phyloP scores from a whole-genome alignment of 2,888 invertebrate species.

The Leucophenga montana region DNA sequence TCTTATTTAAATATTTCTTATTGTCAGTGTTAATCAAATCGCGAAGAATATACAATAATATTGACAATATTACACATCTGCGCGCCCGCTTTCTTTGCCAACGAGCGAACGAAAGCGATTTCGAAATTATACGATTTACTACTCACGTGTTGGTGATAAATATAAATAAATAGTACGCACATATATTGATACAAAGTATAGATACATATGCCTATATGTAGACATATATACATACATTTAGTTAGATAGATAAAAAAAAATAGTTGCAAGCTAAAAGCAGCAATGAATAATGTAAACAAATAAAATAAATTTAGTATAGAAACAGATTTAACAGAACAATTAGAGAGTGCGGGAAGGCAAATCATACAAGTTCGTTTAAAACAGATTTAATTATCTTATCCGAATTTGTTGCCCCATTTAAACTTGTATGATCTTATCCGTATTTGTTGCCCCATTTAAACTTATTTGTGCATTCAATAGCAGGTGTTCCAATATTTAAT shows the following conservation, averaged over 20 bases:
- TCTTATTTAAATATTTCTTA: too few species aligned
- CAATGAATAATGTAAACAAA: constrained; percentile 17
- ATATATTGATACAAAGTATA: constrained; percentile 24
- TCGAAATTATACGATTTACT: constrained; percentile 3
- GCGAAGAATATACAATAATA: too few species aligned
- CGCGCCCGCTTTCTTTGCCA: too few species aligned
- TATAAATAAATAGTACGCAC: not conserved
- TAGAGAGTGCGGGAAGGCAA: not conserved
- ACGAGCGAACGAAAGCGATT: not conserved
- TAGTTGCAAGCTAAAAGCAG: constrained; percentile 27
- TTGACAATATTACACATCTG: too few species aligned
- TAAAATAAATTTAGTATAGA: not conserved
- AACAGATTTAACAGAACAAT: constrained; percentile 2
- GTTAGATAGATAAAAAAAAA: constrained; percentile 29
- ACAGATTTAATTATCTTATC: constrained; percentile 16
- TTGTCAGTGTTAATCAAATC: too few species aligned
- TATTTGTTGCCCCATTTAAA: not conserved
- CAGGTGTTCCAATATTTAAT: not conserved
- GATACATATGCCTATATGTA: constrained; percentile 21
- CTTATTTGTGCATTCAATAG: not conserved
- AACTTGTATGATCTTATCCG: constrained; percentile 7
- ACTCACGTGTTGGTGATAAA: constrained; percentile 25
- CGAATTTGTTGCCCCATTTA: not conserved
- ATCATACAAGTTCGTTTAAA: constrained; percentile 3
- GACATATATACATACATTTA: constrained; percentile 24